These are phyloP conservation scores for Pangasius sanitwongsei DNA, from an alignment of 2,797 vertebrate species.

Conservation along the genomic window DNA sequence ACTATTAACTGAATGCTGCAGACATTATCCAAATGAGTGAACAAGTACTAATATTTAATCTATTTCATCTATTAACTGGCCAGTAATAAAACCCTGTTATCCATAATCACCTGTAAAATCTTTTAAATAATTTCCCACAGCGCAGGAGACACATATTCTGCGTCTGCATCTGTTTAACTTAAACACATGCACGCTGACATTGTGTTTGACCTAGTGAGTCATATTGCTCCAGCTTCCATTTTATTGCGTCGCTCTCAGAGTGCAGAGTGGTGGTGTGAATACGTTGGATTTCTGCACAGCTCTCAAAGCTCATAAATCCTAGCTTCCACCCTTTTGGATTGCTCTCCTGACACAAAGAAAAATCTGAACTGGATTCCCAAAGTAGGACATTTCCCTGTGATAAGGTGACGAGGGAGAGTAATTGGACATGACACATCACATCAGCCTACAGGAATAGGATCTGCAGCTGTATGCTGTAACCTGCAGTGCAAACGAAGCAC, in stretches of 20 bases:
- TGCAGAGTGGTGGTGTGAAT: conserved; percentile 19
- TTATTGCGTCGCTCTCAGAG: neutral
- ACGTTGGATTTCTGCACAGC: conserved; percentile 17
- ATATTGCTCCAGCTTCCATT: conserved; percentile 26
- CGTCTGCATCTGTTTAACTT: conserved; percentile 21
- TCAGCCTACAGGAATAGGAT: conserved; percentile 7
- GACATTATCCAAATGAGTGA: neutral
- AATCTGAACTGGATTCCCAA: neutral
- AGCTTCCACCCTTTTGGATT: neutral
- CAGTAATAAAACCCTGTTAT: conserved; percentile 14
- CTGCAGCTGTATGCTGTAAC: conserved; percentile 29
- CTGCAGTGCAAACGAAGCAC: conserved; percentile 45
- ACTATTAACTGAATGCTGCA: neutral
- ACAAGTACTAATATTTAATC: neutral
- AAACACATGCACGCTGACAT: conserved; percentile 2
- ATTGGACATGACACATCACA: conserved; percentile 15
- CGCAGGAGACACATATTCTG: neutral
- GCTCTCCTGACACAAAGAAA: conserved; percentile 4
- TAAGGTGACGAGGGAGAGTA: conserved; percentile 17
- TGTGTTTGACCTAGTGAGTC: conserved; percentile 49
- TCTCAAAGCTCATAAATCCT: conserved; percentile 24
- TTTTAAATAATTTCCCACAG: neutral
- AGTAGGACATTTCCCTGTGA: neutral
- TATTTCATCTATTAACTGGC: neutral
- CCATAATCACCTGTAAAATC: neutral